Conservation (phyloP, 2,888 invertebrate genomes). For the Sycophila texana region DNA sequence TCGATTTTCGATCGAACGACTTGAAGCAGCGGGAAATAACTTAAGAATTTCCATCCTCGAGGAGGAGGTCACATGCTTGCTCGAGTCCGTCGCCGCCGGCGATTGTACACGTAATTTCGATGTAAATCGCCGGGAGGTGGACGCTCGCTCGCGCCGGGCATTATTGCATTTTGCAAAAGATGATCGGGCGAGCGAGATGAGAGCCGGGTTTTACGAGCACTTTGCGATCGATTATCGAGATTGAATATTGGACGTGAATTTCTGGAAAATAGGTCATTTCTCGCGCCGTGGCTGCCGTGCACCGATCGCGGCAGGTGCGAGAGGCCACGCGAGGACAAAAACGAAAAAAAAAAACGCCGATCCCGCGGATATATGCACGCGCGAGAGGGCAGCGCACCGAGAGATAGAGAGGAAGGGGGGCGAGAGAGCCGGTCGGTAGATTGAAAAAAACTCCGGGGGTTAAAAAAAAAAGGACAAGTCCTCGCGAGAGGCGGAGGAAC, state of each 20-base stretch:
- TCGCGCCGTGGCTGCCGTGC: slow-evolving; percentile 4
- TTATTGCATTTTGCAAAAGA: slow-evolving; percentile 51
- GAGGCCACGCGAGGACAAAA: neutral
- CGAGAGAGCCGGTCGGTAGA: neutral
- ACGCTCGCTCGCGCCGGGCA: neutral
- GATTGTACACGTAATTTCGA: slow-evolving; percentile 32
- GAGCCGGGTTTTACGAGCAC: slow-evolving; percentile 45
- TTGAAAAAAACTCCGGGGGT: neutral
- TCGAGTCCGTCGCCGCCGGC: neutral
- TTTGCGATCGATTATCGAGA: slow-evolving; percentile 55
- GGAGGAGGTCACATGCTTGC: neutral
- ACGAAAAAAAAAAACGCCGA: neutral
- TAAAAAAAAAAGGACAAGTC: neutral
- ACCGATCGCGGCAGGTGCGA: slow-evolving; percentile 27
- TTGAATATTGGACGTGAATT: slow-evolving; percentile 55
- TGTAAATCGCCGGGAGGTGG: slow-evolving; percentile 34
- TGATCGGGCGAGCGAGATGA: slow-evolving; percentile 10
- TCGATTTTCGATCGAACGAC: no score
- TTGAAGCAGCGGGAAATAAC: no score
- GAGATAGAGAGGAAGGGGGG: neutral
- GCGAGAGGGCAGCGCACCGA: neutral
- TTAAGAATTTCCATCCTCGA: neutral
- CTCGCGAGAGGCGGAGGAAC: neutral
- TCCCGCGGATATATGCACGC: neutral
- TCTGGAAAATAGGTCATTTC: slow-evolving; percentile 56